Evolutionary conservation across 2,888 invertebrate genomes (phyloP).

Genomic region (Reticulitermes lucifugus): DNA sequence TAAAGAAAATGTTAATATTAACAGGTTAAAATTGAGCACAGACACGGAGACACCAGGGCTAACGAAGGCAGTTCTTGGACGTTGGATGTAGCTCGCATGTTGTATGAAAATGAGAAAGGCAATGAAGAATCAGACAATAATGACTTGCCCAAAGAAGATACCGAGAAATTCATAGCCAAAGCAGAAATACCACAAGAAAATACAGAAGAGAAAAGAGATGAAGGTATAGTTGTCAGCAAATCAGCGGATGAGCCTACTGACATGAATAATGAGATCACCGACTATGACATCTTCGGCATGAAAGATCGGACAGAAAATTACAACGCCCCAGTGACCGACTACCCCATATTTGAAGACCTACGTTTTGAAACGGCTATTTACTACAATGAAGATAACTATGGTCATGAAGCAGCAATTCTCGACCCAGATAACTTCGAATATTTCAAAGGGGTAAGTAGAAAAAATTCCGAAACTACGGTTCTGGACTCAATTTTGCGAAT

Average conservation of each 20-base stretch:
- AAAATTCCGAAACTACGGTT: too few relatives aligned
- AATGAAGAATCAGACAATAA: neutral
- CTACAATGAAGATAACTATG: neutral
- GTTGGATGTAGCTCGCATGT: neutral
- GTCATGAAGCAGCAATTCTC: neutral
- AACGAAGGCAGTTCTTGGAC: neutral
- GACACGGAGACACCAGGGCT: neutral
- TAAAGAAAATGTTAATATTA: neutral
- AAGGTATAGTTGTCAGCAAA: neutral
- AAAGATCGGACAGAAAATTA: neutral
- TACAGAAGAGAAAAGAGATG: neutral
- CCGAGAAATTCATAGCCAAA: too few relatives aligned
- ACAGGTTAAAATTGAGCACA: conserved; percentile 20
- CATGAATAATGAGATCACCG: neutral
- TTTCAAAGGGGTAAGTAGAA: conserved; percentile 12
- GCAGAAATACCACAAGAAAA: too few relatives aligned
- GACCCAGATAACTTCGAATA: conserved; percentile 7
- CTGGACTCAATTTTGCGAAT: too few relatives aligned
- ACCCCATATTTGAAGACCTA: neutral
- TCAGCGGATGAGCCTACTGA: neutral
- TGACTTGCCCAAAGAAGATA: neutral
- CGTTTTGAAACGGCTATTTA: fast-evolving
- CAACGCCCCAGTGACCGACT: neutral
- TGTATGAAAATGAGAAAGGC: neutral
- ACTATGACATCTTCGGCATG: neutral